Conservation (phyloP, 2,797 vertebrate species). For the Glyptemys insculpta region DNA sequence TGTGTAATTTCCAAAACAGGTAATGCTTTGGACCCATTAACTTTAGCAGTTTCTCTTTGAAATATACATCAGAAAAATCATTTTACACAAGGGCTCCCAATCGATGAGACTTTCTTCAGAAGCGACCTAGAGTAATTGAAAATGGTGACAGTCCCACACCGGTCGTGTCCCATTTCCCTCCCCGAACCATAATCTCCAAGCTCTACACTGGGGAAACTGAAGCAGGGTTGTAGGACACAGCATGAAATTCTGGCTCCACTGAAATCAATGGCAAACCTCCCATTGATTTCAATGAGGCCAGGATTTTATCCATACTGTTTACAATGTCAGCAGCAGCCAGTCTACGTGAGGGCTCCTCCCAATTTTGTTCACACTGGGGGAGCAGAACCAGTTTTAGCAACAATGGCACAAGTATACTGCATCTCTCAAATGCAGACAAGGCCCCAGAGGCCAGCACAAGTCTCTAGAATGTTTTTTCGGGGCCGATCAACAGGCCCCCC, state of each 20-base stretch:
- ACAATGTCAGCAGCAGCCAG: no score
- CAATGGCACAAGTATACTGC: not conserved
- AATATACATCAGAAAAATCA: not conserved
- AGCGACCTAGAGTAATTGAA: not conserved
- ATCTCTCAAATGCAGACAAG: not conserved
- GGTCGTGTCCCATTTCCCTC: not conserved
- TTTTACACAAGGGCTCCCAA: not conserved
- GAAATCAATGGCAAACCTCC: not conserved
- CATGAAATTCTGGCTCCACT: not conserved
- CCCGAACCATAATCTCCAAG: not conserved
- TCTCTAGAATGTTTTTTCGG: not conserved
- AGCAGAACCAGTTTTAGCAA: no score
- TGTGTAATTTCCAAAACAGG: not conserved
- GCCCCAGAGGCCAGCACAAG: not conserved
- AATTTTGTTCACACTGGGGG: no score
- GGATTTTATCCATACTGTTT: no score
- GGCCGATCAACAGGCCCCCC: no score
- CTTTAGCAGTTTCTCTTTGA: not conserved
- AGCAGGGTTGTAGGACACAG: not conserved
- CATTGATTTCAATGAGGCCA: no score
- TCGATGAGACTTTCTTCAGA: not conserved
- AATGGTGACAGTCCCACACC: not conserved
- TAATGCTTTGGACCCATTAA: not conserved
- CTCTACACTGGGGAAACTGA: not conserved
- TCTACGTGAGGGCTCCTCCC: no score